A percentile compares a stretch with the other conserved stretches of the same genome.
Conservation (phyloP, 2,113 vertebrate genomes). For the Leptobrachium leishanense region DNA sequence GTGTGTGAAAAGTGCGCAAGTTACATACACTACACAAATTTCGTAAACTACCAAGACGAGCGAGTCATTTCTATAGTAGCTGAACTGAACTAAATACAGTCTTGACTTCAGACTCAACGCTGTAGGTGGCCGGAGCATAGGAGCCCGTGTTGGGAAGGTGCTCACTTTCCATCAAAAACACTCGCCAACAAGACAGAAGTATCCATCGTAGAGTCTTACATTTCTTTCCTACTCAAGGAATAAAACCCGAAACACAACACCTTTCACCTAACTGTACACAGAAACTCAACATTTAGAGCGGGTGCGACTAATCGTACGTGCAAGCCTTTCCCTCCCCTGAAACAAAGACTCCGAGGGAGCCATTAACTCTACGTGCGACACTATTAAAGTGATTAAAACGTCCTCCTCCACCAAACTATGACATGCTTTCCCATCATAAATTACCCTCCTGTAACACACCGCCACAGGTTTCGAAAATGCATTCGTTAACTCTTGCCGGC, state of each 20-base stretch:
- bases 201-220: too few species aligned
- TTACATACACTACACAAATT: too few species aligned
- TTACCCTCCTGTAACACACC: slow-evolving; percentile 55
- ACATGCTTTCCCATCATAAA: slow-evolving; percentile 64
- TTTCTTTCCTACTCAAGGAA: too few species aligned
- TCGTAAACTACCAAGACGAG: too few species aligned
- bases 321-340: slow-evolving; percentile 38
- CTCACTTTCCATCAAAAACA: too few species aligned
- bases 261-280: neutral
- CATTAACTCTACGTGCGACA: slow-evolving; percentile 59
- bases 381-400: slow-evolving; percentile 64
- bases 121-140: too few species aligned
- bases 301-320: slow-evolving; percentile 47
- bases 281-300: neutral
- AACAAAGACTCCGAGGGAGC: slow-evolving; percentile 56
- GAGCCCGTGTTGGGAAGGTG: too few species aligned
- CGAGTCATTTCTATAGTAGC: too few species aligned
- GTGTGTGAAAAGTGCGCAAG: too few species aligned
- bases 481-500: slow-evolving; percentile 58
- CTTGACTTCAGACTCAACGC: too few species aligned
- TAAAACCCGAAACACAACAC: neutral
- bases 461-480: slow-evolving; percentile 53
- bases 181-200: too few species aligned
- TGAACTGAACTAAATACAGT: too few species aligned
- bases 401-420: slow-evolving; percentile 60